Conservation (phyloP, 2,888 invertebrate genomes). For the Leptopilina myrica region DNA sequence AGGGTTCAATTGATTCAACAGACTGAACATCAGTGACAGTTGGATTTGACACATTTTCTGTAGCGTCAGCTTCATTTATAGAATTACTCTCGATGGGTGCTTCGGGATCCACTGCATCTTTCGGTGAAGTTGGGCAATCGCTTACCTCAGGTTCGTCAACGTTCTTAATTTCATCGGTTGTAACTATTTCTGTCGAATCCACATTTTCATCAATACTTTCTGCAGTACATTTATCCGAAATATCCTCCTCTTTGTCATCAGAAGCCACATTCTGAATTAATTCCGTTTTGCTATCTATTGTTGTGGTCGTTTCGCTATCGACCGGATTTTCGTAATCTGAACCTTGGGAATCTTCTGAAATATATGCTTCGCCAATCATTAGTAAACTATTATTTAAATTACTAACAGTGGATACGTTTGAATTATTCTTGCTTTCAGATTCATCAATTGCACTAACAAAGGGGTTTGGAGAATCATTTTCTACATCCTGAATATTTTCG, state of each 20-base stretch:
- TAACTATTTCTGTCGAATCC: neutral
- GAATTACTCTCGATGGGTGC: neutral
- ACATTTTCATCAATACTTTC: neutral
- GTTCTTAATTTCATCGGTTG: neutral
- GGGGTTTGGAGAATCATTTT: neutral
- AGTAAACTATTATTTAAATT: slow-evolving; percentile 63
- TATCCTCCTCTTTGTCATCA: too few species aligned
- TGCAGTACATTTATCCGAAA: too few species aligned
- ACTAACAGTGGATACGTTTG: slow-evolving; percentile 33
- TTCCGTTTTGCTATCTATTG: neutral
- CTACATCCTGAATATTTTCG: neutral
- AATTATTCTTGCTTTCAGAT: slow-evolving; percentile 22
- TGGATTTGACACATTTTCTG: too few species aligned
- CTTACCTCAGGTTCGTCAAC: neutral
- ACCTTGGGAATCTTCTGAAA: slow-evolving; percentile 68
- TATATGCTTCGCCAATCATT: slow-evolving; percentile 67
- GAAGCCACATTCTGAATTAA: too few species aligned
- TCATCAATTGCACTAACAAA: neutral
- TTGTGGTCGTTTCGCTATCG: slow-evolving; percentile 1
- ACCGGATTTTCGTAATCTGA: slow-evolving; percentile 13
- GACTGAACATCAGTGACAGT: neutral
- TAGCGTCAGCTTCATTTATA: too few species aligned
- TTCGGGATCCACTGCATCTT: neutral
- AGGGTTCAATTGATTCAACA: neutral
- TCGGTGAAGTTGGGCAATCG: neutral